Evolutionary conservation across 2,888 invertebrate species (phyloP), one percentile per base, ranked within the genome.

Genomic region (Arctia plantaginis): DNA sequence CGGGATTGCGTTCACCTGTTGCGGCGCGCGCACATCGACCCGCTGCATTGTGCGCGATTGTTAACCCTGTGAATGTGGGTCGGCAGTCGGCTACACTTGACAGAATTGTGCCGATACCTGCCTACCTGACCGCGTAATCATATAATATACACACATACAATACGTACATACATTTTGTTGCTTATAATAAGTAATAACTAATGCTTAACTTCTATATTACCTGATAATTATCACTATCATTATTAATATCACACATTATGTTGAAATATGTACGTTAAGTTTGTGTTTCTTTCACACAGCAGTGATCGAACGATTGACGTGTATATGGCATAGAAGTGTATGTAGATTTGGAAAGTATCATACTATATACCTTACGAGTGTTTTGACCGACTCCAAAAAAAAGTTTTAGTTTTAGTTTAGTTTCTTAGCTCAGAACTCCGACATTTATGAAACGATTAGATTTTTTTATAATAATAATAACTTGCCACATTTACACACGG

Each of bases 1-100:
- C 67, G 73, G 77, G 72, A 71, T 74, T 80, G 72, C 72, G 85
- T 83, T 89, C 92, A 95, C 95, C 95, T 95, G 95, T 95, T 95
- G 95, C 93, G 94, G 92, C 95, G 95, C 94, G 94, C 95, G 94
- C 94, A 94, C 86, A 94, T 94, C 94, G 94, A 94, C 94, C 93
- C 85, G 83, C 88, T 89, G 90, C 90, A 90, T 87, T 89, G 89
- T 87, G 87, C 85, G 80, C 84, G 87, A 86, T 85, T 89, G 89
- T 89, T 88, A 88, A 86, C 88, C 87, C 87, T 84, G 83, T 80
- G 83, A 81, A 86, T 86, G 80, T 85, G 85, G 85, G 85, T 85
- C 85, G 62, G 51, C 51, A 55, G 51, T 55, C n/a, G 85, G 82
- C 69, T 75, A 86, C 80, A 82, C 80, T 81, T 84, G 83, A 86